These are phyloP conservation scores for Leptinotarsa lineolata DNA, from an alignment of 1,140 invertebrate species.

Conservation along the genomic window DNA sequence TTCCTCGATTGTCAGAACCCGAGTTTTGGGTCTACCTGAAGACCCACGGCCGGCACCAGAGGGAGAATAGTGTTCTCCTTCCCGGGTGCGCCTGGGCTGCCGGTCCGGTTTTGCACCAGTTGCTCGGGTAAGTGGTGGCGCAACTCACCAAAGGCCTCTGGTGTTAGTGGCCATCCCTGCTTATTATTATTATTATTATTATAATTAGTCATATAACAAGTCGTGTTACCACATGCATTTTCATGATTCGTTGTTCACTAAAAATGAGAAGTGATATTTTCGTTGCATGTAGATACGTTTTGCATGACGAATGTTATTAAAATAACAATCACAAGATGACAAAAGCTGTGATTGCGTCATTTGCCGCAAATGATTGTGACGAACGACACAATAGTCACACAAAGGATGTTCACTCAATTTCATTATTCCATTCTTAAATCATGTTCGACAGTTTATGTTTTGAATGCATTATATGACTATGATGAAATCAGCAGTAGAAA, in stretches of 20 bases:
- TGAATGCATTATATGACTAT: background rate
- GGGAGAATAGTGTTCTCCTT: no score
- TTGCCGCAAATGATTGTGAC: slow-evolving; percentile 2
- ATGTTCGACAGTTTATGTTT: background rate
- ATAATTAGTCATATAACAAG: no score
- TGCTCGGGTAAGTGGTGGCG: no score
- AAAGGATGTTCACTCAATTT: slow-evolving; percentile 7
- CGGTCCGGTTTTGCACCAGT: no score
- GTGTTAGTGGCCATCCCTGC: no score
- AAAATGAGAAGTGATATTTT: background rate
- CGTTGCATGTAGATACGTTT: background rate
- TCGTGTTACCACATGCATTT: background rate
- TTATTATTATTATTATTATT: no score
- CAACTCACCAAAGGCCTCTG: no score
- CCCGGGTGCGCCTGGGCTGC: no score
- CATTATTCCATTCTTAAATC: slow-evolving; percentile 2
- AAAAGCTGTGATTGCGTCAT: background rate
- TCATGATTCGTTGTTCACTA: background rate
- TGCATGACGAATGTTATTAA: slow-evolving; percentile 1
- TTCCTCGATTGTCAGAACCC: no score
- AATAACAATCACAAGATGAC: background rate
- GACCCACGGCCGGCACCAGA: no score
- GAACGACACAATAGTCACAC: background rate
- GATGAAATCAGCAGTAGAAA: no score
- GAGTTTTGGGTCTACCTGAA: no score